Base-by-base conservation (phyloP, 2,113 vertebrate species). In the Leptosomus discolor region DNA sequence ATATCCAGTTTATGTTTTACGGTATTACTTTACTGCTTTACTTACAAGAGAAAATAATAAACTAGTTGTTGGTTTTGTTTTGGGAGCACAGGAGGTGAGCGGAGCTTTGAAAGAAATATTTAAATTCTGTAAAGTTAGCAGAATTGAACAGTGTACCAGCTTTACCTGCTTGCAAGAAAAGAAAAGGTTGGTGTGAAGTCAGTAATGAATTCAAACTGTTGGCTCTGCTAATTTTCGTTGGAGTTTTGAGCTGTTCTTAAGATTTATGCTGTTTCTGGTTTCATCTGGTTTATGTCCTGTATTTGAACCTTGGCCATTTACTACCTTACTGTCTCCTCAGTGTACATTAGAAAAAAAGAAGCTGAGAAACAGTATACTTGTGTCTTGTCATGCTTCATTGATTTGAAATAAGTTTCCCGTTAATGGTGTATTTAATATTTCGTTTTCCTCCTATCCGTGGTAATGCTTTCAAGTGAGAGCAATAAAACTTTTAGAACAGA, bases 391-490 rank as follows among this genome's bases (percentile, higher is more conserved):
- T 78, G 89, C 92, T 94, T 96, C 63, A 46, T 69, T 88, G 89
- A 84, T 91, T 90, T 82, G 77, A 92, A 92, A 88, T 95, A 57
- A 51, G 92, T 94, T 90, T 82, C 60, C 75, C 9, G 2, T 88
- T 97, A 96, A 95, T 92, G 87, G 46, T 4, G 11, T 88, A 77
- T 89, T 92, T 96, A 95, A 91, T 95, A 91, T 73, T 95, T 95
- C 57, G 93, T 50, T 96, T 81, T 71, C 37, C 61, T 94, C 46
- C 58, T 88, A 19, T 71, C 53, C 24, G 0, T 27, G 15, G 23
- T 83, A 82, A 61, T 85, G 85, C 91, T 95, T 94, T 95, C 75
- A 88, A 91, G 78, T 50, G 41, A 88, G 58, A 69, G 63, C 50
- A 73, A 57, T 94, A 94, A 94, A 91, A 94, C 84, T 95, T 94